Evolutionary conservation across 2,113 vertebrate species (phyloP), one percentile per base, ranked within the genome.

Genomic region (Sebastes schlegelii): DNA sequence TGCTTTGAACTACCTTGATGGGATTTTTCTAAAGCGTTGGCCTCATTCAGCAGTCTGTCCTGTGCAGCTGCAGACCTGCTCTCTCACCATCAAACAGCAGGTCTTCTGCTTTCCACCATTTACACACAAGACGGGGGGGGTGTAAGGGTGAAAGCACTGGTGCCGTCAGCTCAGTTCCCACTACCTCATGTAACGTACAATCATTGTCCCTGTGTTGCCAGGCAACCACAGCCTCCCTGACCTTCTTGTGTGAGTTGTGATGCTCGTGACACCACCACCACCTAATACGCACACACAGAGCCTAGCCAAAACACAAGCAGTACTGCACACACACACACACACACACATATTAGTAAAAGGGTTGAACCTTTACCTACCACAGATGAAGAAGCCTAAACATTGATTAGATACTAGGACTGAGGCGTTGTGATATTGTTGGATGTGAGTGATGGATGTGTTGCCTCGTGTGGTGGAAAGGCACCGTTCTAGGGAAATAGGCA

Each of bases 201-300:
- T 78, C 73, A 79, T 80, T 81, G 51, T 81, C 66, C 73, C 60
- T 45, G 55, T 89, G 87, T 92, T 93, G 84, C 91, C 65, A 80
- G 79, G 93, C 77, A 92, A 92, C 89, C 8, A 5, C 8, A 8
- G 72, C 42, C 49, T 80, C 75, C n/a, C 45, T 76, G 72, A 85
- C 70, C 80, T 80, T 51, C 51, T 67, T 84, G 51, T 64, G 43
- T 83, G 42, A 26, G 46, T 19, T 43, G 63, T 54, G 49, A 58
- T 48, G 43, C 17, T 14, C 1, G 5, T 75, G 74, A 77, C 57
- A 57, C 48, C 6, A 34, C 4, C 51, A 46, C 57, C 46, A 55
- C 65, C 5, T 5, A 58, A 43, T 19, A 66, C 46, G 64, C 61
- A 63, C 26, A 34, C 26, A 34, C 26, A 34, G 26, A 34, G 42